A percentile compares a stretch with the other conserved stretches of the same genome.
Conservation (phyloP, 2,113 vertebrate species). For the Desmodus rotundus region DNA sequence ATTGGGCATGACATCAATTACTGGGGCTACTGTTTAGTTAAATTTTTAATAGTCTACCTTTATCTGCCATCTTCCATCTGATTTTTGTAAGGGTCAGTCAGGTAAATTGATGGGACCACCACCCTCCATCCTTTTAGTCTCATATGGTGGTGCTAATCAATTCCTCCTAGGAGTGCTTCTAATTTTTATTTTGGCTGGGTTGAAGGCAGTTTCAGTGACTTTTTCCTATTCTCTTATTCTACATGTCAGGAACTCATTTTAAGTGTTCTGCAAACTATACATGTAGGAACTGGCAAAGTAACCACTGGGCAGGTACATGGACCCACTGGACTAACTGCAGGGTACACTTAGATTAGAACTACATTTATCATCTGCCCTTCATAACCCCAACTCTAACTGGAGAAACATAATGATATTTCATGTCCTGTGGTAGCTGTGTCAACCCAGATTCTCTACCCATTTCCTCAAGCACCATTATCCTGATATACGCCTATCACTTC, state of each 20-base stretch:
- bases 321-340: not conserved
- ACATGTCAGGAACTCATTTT: not conserved
- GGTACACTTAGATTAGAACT: not conserved
- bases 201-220: not conserved
- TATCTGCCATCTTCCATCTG: not conserved
- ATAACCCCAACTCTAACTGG: not conserved
- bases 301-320: not conserved
- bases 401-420: not conserved
- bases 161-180: not conserved
- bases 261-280: not conserved
- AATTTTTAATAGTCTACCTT: not conserved
- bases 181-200: not conserved
- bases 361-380: not conserved
- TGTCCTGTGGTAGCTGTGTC: not conserved
- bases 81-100: not conserved
- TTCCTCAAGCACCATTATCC: not conserved
- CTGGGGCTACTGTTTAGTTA: not conserved
- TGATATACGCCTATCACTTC: not conserved
- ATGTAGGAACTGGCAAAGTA: not conserved
- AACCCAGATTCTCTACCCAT: not conserved
- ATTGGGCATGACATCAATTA: too few relatives aligned
- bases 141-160: not conserved
- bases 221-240: not conserved
- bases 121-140: not conserved
- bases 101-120: not conserved